Evolutionary conservation across 1,140 invertebrate genomes (phyloP).

Genomic region (Drosophila pachea): DNA sequence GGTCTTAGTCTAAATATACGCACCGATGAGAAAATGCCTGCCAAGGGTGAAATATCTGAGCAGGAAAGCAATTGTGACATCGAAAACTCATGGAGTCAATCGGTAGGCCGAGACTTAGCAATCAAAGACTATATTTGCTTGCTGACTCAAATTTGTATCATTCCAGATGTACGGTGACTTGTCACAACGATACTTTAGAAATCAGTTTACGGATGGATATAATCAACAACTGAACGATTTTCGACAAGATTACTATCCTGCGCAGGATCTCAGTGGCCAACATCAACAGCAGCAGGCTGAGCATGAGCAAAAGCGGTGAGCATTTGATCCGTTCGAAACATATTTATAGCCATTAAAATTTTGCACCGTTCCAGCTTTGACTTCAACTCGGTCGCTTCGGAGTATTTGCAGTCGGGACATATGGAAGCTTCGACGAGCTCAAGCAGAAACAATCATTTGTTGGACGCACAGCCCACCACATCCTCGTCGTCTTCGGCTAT

Average conservation of each 20-base stretch:
- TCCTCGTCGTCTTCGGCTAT: slow-evolving; percentile 66
- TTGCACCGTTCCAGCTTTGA: slow-evolving; percentile 53
- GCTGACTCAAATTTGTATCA: neutral
- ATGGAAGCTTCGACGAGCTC: slow-evolving; percentile 43
- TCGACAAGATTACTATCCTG: slow-evolving; percentile 69
- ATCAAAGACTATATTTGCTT: neutral
- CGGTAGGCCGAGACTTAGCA: slow-evolving; percentile 57
- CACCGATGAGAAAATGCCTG: slow-evolving; percentile 90
- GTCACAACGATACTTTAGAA: slow-evolving; percentile 71
- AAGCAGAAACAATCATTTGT: slow-evolving; percentile 44
- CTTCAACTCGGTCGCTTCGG: slow-evolving; percentile 53
- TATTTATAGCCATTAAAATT: neutral
- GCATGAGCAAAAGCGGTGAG: slow-evolving; percentile 55
- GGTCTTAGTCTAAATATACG: slow-evolving; percentile 85
- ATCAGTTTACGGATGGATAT: slow-evolving; percentile 67
- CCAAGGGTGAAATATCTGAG: slow-evolving; percentile 88
- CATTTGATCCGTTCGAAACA: neutral
- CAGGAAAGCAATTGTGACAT: slow-evolving; percentile 90
- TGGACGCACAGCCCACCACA: slow-evolving; percentile 42
- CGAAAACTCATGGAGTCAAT: slow-evolving; percentile 83
- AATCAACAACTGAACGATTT: slow-evolving; percentile 66
- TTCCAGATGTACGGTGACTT: slow-evolving; percentile 72
- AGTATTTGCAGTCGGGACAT: slow-evolving; percentile 23
- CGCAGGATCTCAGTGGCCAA: slow-evolving; percentile 69
- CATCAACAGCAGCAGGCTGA: slow-evolving; percentile 21